Conservation (phyloP, 2,113 vertebrate species). For the Pachycephala philippinensis region DNA sequence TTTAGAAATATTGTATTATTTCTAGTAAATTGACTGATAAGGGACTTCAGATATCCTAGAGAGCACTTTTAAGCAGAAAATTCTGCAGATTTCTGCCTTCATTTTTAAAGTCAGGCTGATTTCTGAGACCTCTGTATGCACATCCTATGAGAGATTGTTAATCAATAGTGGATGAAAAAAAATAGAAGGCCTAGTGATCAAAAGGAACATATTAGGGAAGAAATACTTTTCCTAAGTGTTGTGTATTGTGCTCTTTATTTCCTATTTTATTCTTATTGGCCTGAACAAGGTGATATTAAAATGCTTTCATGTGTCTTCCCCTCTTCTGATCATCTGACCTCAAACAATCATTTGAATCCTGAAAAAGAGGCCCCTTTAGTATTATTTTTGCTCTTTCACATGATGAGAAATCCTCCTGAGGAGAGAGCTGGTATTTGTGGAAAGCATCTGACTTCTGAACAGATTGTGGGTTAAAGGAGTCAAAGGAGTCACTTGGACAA, state of each 20-base stretch:
- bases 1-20: neutral
- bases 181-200: neutral
- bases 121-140: neutral
- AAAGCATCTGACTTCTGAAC: constrained; percentile 45
- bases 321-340: neutral
- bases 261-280: neutral
- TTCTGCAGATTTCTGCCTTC: neutral
- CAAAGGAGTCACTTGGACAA: neutral
- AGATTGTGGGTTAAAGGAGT: constrained; percentile 21
- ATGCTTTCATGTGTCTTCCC: neutral
- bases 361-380: neutral
- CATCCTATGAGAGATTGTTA: neutral
- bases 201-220: neutral
- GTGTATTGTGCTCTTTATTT: neutral
- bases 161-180: neutral
- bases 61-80: neutral
- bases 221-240: neutral
- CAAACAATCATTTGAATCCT: neutral
- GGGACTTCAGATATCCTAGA: neutral
- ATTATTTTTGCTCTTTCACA: neutral
- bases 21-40: neutral
- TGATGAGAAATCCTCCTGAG: constrained; percentile 13
- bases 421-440: neutral
- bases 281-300: neutral
- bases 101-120: neutral